Base-by-base conservation (phyloP, 2,797 vertebrate genomes). In the Melanotaenia nigrans region DNA sequence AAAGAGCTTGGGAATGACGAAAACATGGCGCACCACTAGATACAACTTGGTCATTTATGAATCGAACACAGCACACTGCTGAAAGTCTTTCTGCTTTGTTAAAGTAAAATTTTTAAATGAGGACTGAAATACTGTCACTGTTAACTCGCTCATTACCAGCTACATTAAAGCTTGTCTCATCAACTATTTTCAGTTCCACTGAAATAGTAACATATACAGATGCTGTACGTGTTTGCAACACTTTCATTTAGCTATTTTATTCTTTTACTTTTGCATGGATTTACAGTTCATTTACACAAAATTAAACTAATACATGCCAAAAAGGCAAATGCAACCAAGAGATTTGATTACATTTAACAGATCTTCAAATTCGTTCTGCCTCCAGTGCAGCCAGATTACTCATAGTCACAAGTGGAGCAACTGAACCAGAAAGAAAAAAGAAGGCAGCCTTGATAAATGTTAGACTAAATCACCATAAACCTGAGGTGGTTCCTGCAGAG, bases 1-100 rank as follows among this genome's bases (percentile, higher is more conserved):
- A 68, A 83, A 47, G 20, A 47, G 2, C 45, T 10, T 47, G 71
- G 77, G 66, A 85, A 40, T 73, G 70, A 74, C 70, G 81, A 20
- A 71, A 78, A 78, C 61, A 73, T 73, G 77, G 66, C 76, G 64
- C 65, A 36, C 10, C 54, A 69, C 13, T 64, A 75, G 35, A 54
- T 25, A 47, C 30, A 75, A 49, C 65, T 22, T 49, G 5, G 6
- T 30, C 10, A 30, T 55, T 55, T 55, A 53, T 51, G 12, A 54
- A 14, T 24, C 24, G 7, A 51, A 11, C n/a, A 11, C 24, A 13
- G 13, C 12, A 30, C 24, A 2, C 24, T 54, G 22, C 28, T 2
- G 25, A 24, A 12, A 28, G 16, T 55, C 25, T 24, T 55, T 18
- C 5, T 14, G 14, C 24, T 25, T 13, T 54, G 2, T n/a, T 47